Percentiles rank a stretch among this genome's conserved stretches.
phyloP scores from a whole-genome alignment of 2,888 invertebrate species.

The Eupithecia pulchellata region DNA sequence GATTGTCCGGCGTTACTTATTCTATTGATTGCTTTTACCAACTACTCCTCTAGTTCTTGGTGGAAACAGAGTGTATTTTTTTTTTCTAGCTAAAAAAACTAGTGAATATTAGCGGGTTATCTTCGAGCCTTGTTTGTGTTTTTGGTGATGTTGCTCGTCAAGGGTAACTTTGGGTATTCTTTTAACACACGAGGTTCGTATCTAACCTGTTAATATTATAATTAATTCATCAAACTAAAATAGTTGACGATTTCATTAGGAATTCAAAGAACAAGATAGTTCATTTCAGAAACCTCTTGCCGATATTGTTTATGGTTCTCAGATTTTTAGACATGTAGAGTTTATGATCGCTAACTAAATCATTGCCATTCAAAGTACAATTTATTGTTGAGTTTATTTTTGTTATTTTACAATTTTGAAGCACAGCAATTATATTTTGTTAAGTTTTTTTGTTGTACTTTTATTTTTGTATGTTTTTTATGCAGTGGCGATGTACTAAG shows the following conservation, averaged over 20 bases:
- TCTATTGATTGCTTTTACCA: background rate
- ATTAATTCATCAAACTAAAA: too few species aligned
- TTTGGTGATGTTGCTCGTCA: too few species aligned
- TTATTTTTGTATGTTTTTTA: background rate
- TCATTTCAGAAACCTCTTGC: too few species aligned
- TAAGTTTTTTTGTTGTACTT: constrained; percentile 2
- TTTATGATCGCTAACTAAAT: background rate
- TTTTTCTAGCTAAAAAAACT: background rate
- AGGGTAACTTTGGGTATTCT: too few species aligned
- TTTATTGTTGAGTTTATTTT: constrained; percentile 28
- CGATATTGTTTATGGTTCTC: background rate
- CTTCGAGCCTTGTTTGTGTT: too few species aligned
- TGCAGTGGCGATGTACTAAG: background rate
- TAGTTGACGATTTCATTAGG: too few species aligned
- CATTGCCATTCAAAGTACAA: constrained; percentile 43
- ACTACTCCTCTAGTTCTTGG: background rate
- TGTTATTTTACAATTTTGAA: constrained; percentile 19
- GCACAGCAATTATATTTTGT: constrained; percentile 4
- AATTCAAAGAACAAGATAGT: too few species aligned
- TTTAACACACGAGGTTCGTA: too few species aligned
- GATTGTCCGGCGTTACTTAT: background rate
- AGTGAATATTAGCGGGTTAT: too few species aligned
- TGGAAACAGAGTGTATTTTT: background rate
- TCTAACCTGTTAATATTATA: too few species aligned
- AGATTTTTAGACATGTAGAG: background rate